Percentiles rank a stretch among this genome's conserved stretches.
Conservation (phyloP, 2,797 vertebrate species). For the Coendou prehensilis region DNA sequence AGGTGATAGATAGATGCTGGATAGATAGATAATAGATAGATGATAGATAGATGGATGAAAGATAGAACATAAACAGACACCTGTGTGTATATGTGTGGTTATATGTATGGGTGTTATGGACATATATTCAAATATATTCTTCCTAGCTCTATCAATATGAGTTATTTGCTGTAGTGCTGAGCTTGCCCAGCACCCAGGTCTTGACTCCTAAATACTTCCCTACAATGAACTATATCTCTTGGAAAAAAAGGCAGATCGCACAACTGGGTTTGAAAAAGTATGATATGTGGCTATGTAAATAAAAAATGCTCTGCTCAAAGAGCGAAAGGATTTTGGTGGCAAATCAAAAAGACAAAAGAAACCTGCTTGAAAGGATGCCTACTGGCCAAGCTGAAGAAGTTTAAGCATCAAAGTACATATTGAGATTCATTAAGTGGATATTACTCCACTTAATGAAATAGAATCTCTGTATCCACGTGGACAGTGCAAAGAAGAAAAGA, state of each 20-base stretch:
- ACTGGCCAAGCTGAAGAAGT: background rate
- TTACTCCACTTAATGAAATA: conserved; percentile 1
- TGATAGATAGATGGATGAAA: background rate
- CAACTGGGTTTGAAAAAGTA: background rate
- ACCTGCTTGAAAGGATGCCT: background rate
- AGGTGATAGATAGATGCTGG: background rate
- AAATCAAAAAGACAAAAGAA: conserved; percentile 23
- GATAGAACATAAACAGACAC: background rate
- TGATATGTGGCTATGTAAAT: background rate
- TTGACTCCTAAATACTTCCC: conserved; percentile 12
- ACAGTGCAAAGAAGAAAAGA: background rate
- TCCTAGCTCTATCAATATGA: background rate
- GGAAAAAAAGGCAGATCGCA: background rate
- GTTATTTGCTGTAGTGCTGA: background rate
- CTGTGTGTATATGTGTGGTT: too few species aligned
- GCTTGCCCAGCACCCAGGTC: background rate
- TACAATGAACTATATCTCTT: background rate
- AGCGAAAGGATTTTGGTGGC: background rate
- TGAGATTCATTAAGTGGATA: background rate
- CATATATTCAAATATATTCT: background rate
- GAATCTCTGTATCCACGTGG: background rate
- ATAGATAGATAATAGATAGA: background rate
- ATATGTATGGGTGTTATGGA: background rate
- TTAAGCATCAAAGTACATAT: conserved; percentile 16
- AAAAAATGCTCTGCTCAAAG: background rate